Evolutionary conservation across 2,888 invertebrate genomes (phyloP).

Genomic region (Tanypteryx hageni): DNA sequence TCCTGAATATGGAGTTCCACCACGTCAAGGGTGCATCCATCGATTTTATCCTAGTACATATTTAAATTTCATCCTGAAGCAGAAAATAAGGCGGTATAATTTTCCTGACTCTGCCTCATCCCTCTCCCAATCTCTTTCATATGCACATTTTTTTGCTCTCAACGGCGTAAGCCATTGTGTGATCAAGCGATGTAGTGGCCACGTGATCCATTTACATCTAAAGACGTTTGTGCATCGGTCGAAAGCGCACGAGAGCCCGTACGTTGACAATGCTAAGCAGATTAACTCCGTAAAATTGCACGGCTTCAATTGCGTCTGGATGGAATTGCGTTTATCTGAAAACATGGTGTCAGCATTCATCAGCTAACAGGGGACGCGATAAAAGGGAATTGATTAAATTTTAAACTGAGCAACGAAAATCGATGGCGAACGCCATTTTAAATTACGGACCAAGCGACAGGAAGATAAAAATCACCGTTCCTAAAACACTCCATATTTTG

Average conservation of each 20-base stretch:
- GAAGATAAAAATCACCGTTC: neutral
- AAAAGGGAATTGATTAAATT: constrained; percentile 11
- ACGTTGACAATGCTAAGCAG: neutral
- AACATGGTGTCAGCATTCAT: constrained; percentile 26
- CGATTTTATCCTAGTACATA: too few species aligned
- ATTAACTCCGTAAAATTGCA: constrained; percentile 19
- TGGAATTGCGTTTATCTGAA: constrained; percentile 20
- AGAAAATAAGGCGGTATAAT: too few species aligned
- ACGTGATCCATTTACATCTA: neutral
- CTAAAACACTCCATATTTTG: neutral
- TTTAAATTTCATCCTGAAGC: too few species aligned
- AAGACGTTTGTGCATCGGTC: constrained; percentile 2
- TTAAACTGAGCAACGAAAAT: neutral
- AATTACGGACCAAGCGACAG: neutral
- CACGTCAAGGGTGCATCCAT: too few species aligned
- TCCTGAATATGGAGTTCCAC: too few species aligned
- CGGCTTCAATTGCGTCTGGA: constrained; percentile 9
- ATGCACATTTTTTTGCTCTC: neutral
- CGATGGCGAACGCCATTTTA: neutral
- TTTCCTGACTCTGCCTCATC: too few species aligned
- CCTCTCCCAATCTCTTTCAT: too few species aligned
- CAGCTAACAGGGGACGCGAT: neutral
- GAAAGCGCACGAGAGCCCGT: neutral
- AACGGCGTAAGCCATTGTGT: neutral
- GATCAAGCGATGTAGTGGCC: neutral